Conservation (phyloP, 2,113 vertebrate species). For the Zapornia atra region DNA sequence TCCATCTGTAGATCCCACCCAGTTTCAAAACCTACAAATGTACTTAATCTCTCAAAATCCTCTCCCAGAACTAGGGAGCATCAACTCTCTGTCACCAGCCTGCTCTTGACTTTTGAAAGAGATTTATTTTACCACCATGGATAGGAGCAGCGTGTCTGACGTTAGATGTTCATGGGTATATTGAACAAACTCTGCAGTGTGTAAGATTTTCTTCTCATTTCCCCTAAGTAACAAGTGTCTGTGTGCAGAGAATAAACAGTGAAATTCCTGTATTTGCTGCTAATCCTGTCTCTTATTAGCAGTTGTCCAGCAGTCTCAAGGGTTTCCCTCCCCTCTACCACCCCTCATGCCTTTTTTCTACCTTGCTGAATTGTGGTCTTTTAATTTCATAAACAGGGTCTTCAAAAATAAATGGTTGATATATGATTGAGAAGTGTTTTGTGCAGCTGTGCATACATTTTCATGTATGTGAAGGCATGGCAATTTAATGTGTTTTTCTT, state of each 20-base stretch:
- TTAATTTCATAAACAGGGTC: background rate
- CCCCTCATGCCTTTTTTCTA: background rate
- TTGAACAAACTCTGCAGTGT: background rate
- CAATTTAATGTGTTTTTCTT: background rate
- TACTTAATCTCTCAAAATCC: constrained; percentile 12
- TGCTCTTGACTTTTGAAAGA: background rate
- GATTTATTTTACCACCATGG: background rate
- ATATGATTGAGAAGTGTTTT: background rate
- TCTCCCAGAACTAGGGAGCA: background rate
- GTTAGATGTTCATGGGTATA: background rate
- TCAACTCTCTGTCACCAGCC: background rate
- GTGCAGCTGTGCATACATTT: background rate
- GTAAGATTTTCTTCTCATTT: constrained; percentile 21
- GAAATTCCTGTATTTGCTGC: background rate
- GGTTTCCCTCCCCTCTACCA: background rate
- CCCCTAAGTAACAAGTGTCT: background rate
- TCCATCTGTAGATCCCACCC: background rate
- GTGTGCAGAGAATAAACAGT: background rate
- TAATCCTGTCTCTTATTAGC: constrained; percentile 27
- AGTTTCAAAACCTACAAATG: background rate
- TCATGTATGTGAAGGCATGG: background rate
- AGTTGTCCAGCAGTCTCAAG: background rate
- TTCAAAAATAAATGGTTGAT: background rate
- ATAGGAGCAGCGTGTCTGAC: background rate
- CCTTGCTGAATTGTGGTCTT: background rate